Evolutionary conservation across 2,888 invertebrate genomes (phyloP).

Genomic region (Urechis unicinctus): DNA sequence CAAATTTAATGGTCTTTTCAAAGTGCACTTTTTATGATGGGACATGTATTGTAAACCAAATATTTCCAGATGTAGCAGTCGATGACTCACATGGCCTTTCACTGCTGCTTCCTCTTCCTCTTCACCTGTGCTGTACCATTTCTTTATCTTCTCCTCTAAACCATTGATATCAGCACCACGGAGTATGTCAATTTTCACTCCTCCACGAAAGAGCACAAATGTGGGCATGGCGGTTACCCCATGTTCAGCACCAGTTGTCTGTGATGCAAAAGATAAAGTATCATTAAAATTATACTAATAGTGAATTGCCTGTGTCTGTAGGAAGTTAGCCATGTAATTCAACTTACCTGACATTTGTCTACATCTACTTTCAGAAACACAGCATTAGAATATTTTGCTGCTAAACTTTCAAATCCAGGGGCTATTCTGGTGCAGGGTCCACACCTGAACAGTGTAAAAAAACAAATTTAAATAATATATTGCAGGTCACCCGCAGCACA

Average conservation of each 20-base stretch:
- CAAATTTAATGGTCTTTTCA: neutral
- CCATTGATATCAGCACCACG: conserved; percentile 79
- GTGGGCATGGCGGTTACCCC: conserved; percentile 97
- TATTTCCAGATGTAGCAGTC: neutral
- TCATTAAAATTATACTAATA: neutral
- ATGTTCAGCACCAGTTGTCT: conserved; percentile 76
- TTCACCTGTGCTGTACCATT: conserved; percentile 53
- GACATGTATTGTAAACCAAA: neutral
- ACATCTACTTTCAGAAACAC: conserved; percentile 92
- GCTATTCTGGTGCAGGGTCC: conserved; percentile 93
- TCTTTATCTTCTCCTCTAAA: conserved; percentile 82
- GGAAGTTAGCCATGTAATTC: neutral
- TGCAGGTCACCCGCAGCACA: too few species aligned
- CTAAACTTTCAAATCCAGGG: conserved; percentile 82
- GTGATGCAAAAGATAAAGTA: neutral
- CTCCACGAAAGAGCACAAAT: conserved; percentile 83
- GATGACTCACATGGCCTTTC: conserved; percentile 41
- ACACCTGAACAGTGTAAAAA: conserved; percentile 72
- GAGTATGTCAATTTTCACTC: conserved; percentile 64
- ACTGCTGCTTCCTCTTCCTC: conserved; percentile 36
- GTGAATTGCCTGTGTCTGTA: too few species aligned
- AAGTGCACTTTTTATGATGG: neutral
- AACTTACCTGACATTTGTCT: conserved; percentile 65
- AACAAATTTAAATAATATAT: too few species aligned
- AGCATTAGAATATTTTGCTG: conserved; percentile 78